Conservation (phyloP, 2,888 invertebrate genomes). For the Neoitamus cyanurus region DNA sequence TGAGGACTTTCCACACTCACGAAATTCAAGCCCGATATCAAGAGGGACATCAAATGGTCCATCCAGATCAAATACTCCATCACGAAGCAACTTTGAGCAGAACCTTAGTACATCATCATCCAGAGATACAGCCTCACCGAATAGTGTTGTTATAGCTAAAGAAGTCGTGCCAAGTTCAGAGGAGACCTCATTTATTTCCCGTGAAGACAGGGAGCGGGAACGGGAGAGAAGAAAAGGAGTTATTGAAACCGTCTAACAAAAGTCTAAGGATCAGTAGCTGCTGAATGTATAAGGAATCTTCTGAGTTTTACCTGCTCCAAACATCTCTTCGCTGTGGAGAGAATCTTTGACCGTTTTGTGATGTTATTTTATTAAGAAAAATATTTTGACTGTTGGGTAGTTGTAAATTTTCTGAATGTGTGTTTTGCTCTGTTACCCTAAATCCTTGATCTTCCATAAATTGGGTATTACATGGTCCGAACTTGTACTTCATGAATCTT, state of each 20-base stretch:
- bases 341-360: constrained; percentile 14
- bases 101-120: constrained; percentile 49
- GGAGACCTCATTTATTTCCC: constrained; percentile 83
- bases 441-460: not conserved
- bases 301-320: not conserved
- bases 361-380: constrained; percentile 33
- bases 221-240: constrained; percentile 66
- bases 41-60: constrained; percentile 58
- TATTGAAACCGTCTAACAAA: constrained; percentile 68
- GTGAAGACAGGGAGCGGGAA: constrained; percentile 67
- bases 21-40: constrained; percentile 67
- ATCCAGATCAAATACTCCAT: constrained; percentile 68
- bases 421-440: not conserved
- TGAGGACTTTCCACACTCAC: constrained; percentile 77
- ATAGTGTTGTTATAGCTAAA: constrained; percentile 57
- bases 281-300: not conserved
- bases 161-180: constrained; percentile 69
- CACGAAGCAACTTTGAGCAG: constrained; percentile 52
- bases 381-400: constrained; percentile 41
- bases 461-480: not conserved
- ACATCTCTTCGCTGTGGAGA: not conserved
- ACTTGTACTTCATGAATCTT: not conserved
- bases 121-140: constrained; percentile 49
- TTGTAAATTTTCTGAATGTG: constrained; percentile 10
- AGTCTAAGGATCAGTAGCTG: not conserved